Evolutionary conservation across 2,113 vertebrate species (phyloP), one percentile per base, ranked within the genome.

Genomic region (Callipepla squamata): DNA sequence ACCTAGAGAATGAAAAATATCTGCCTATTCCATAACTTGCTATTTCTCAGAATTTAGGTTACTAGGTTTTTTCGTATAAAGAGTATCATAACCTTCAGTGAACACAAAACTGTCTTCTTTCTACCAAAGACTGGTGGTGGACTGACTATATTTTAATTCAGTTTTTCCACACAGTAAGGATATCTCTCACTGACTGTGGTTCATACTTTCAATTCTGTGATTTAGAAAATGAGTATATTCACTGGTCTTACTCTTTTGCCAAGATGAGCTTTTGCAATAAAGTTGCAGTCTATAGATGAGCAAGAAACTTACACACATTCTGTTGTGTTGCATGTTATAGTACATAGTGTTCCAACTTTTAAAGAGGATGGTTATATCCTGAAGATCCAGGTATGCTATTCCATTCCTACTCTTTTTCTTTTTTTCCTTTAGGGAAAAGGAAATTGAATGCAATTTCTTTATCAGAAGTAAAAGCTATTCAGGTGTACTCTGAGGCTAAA

Each of bases 181-280:
- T 77, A 91, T 85, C 10, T 53, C 13, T 51, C 26, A 80, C 25
- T 38, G 68, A 86, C 67, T 91, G 90, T 62, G 32, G 48, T 96
- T 94, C 88, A 72, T 58, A n/a, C 89, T 80, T 68, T 92, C 89
- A 86, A 88, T 93, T 82, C 81, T 92, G 32, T 65, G 74, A 91
- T 90, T 93, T 58, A 81, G 80, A 95, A 51, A 95, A 62, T 48
- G 16, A 90, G 73, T 85, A 75, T 83, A 40, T 30, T 88, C 26
- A 58, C 66, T 77, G 67, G 40, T 89, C 9, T 85, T 83, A 59
- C 94, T 78, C 80, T 85, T 91, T 88, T 92, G 23, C 48, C 74
- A 92, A 92, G 40, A 57, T 75, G 68, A 79, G 34, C n/a, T 61
- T 78, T 94, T 74, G 75, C 82, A 91, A 53, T 74, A 84, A 83